Percentiles rank a stretch among this genome's conserved stretches.
These are phyloP conservation scores for Elymnias hypermnestra DNA, from an alignment of 1,140 invertebrate species.

Conservation along the genomic window DNA sequence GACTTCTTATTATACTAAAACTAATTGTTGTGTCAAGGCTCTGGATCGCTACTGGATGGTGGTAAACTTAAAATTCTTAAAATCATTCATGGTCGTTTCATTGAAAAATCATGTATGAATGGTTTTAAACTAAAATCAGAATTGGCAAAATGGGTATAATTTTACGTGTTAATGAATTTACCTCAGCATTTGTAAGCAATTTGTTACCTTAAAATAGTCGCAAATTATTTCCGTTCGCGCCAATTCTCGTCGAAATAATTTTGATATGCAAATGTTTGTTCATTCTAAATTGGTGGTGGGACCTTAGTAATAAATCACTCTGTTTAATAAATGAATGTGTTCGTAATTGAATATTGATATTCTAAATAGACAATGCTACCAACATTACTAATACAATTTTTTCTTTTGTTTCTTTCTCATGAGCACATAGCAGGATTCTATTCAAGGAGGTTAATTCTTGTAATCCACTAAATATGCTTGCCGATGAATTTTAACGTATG, in stretches of 20 bases:
- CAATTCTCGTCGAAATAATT: slow-evolving; percentile 27
- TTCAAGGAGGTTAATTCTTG: slow-evolving; percentile 68
- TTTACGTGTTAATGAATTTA: slow-evolving; percentile 27
- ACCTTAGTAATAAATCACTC: slow-evolving; percentile 21
- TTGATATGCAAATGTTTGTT: slow-evolving; percentile 40
- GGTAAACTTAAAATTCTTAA: too few species aligned
- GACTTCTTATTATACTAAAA: slow-evolving; percentile 19
- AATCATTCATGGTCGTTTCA: too few species aligned
- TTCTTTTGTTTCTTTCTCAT: slow-evolving; percentile 67
- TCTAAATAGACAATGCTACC: slow-evolving; percentile 33
- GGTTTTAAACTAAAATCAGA: slow-evolving; percentile 30
- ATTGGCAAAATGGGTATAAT: slow-evolving; percentile 32
- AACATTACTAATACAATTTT: slow-evolving; percentile 70
- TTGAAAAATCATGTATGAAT: slow-evolving; percentile 23
- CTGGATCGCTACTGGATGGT: slow-evolving; percentile 16
- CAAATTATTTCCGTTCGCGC: slow-evolving; percentile 31
- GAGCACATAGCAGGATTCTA: slow-evolving; percentile 74
- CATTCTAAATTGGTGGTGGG: slow-evolving; percentile 43
- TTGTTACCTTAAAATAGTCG: slow-evolving; percentile 25
- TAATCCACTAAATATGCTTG: slow-evolving; percentile 72
- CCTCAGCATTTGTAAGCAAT: slow-evolving; percentile 29
- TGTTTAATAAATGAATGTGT: slow-evolving; percentile 17
- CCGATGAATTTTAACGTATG: slow-evolving; percentile 57
- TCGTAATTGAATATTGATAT: slow-evolving; percentile 9
- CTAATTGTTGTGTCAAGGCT: slow-evolving; percentile 18